Evolutionary conservation across 2,113 vertebrate genomes (phyloP), one percentile per base, ranked within the genome.

Genomic region (Anguilla japonica): DNA sequence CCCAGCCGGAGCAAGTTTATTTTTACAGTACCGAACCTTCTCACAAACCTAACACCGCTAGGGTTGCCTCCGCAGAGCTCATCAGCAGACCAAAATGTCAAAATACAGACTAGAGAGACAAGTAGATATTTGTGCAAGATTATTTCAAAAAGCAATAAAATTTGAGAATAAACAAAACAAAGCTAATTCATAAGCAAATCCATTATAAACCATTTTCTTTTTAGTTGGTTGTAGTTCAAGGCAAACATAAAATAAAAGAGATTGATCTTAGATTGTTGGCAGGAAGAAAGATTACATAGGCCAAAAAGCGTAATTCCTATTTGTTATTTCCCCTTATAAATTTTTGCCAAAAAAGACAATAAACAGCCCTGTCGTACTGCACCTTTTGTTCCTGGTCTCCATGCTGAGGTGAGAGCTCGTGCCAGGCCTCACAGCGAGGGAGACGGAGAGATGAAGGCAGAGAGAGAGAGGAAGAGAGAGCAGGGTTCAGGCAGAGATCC

Each of bases 1-100:
- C 92, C 94, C 92, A 90, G 89, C 92, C 92, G 91, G 89, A 94
- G 93, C 81, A 92, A 40, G 85, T 90, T 87, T 95, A 95, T 95
- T 95, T 94, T 92, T 94, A 95, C 89, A 79, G 83, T 83, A 71
- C 67, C 22, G 80, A 67, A 67, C 39, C 11, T 22, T 86, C 83
- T 89, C 53, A 75, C 22, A 83, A 53, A 86, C 79, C 41, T 81
- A 41, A 87, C 82, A 41, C 84, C 20, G 53, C n/a, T 16, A 22
- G 50, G 50, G 29, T 13, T 26, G 63, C 5, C 83, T 29, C 41
- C 22, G 46, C 2, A 67, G 60, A 26, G 22, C 26, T 67, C 60
- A 26, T 67, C 5, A 67, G 22, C 1, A 26, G 8, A 34, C n/a
- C 71, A 29, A 75, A 13, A 34, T 75, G n/a, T 75, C 26, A 29